Conservation (phyloP, 2,797 vertebrate genomes). For the Austrolebias charrua region DNA sequence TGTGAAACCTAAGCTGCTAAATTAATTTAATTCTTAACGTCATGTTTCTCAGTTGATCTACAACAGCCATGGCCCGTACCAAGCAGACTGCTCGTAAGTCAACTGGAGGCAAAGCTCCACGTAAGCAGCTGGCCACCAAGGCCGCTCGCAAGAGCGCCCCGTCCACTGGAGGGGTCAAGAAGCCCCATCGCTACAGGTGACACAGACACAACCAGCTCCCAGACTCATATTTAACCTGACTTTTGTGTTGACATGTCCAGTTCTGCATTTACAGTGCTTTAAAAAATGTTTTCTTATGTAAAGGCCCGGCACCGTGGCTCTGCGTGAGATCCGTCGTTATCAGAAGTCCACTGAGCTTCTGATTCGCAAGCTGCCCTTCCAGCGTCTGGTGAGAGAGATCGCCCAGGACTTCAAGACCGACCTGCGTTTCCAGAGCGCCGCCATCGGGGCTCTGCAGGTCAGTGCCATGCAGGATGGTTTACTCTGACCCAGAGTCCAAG, state of each 20-base stretch:
- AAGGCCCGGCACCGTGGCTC: conserved; percentile 84
- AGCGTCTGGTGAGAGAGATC: conserved; percentile 86
- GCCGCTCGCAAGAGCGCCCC: conserved; percentile 85
- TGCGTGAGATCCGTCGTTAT: conserved; percentile 87
- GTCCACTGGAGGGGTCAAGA: conserved; percentile 75
- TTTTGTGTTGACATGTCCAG: background rate
- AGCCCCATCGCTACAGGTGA: conserved; percentile 75
- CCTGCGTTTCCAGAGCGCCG: conserved; percentile 85
- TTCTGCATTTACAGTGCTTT: background rate
- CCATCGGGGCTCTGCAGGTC: conserved; percentile 84
- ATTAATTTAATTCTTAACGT: background rate
- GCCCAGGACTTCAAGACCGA: conserved; percentile 87
- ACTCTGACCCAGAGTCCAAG: too few species aligned
- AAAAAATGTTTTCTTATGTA: too few species aligned
- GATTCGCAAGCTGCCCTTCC: conserved; percentile 85
- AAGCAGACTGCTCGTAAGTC: conserved; percentile 86
- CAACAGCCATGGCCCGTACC: conserved; percentile 78
- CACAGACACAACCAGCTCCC: background rate
- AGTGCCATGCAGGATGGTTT: too few species aligned
- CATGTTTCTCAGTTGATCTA: conserved; percentile 52
- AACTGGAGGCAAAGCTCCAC: conserved; percentile 85
- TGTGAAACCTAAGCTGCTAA: background rate
- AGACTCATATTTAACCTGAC: background rate
- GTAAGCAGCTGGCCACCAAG: conserved; percentile 84
- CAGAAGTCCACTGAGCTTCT: conserved; percentile 86